Base-by-base conservation (phyloP, 2,797 vertebrate genomes). In the Menidia menidia region DNA sequence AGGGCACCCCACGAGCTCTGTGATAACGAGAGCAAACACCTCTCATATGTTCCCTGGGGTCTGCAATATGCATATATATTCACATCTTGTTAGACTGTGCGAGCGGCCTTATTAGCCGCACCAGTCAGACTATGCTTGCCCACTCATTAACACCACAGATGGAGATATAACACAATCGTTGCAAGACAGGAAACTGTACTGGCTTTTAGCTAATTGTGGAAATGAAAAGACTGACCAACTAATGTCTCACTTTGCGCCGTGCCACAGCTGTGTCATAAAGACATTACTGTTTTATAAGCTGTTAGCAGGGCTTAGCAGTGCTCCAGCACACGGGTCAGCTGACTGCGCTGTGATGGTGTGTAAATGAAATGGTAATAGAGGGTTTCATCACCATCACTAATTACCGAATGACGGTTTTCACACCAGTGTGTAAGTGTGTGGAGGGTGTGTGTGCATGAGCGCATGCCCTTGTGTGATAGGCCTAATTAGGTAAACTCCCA, bases 401-500 rank as follows among this genome's bases (percentile, higher is more conserved):
- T 92, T 89, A 88, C 80, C 54, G 75, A 89, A 77, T 78, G 88
- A 83, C 73, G 77, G 82, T 78, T 81, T 68, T 83, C 75, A 77
- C 78, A 83, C 77, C 71, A 73, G 65, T 68, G 71, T 84, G 77
- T 59, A 19, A 56, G 77, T 68, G 65, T 69, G 69, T 25, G 25
- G 2, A 25, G 25, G 25, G 25, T 48, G 44, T 66, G 54, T 59
- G 68, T 58, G 53, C 31, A 10, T n/a, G 55, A 60, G 72, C 60
- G 68, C 53, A 25, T 78, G 77, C 6, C n/a, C 65, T 63, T 82
- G 79, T 82, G 80, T 64, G 82, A 84, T 81, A 39, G 82, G 59
- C 81, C 71, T 90, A 92, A 92, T 92, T 92, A 90, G 86, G 82
- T 89, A 86, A 90, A 90, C 85, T 87, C 80, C 73, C 87, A 91